phyloP scores from a whole-genome alignment of 2,113 vertebrate species.

The Tapirus terrestris region DNA sequence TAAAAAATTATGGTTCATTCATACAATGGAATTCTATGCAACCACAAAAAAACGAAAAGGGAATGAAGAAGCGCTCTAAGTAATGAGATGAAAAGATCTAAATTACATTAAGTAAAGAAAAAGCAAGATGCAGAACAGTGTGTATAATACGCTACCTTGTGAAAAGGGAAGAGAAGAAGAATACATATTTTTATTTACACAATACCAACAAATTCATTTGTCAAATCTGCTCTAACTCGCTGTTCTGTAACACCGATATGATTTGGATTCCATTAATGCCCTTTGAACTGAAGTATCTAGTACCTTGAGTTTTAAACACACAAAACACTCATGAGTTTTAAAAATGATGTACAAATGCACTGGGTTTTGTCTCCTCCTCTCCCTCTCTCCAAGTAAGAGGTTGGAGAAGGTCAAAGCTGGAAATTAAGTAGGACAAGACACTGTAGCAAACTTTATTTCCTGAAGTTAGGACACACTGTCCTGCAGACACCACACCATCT shows the following conservation, averaged over 20 bases:
- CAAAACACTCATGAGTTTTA: not conserved
- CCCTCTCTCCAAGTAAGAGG: not conserved
- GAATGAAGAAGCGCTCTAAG: not conserved
- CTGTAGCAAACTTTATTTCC: slow-evolving; percentile 73
- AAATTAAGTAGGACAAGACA: slow-evolving; percentile 4
- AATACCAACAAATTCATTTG: not conserved
- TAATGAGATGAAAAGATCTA: not conserved
- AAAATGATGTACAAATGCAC: slow-evolving; percentile 40
- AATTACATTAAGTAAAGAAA: not conserved
- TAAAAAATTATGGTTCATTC: not conserved
- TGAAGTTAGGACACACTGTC: slow-evolving; percentile 55
- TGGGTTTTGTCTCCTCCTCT: not conserved
- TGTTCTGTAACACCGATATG: not conserved
- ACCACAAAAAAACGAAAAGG: not conserved
- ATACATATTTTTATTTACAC: not conserved
- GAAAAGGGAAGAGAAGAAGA: not conserved
- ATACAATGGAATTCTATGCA: not conserved
- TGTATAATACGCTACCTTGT: not conserved
- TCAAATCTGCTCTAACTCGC: slow-evolving; percentile 33
- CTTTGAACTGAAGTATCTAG: slow-evolving; percentile 44
- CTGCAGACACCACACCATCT: slow-evolving; percentile 89
- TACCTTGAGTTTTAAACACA: slow-evolving; percentile 76
- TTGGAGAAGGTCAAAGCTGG: slow-evolving; percentile 51
- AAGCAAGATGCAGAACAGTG: not conserved
- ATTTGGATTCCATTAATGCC: not conserved